Evolutionary conservation across 2,888 invertebrate species (phyloP).

Genomic region (Machimus rusticus): DNA sequence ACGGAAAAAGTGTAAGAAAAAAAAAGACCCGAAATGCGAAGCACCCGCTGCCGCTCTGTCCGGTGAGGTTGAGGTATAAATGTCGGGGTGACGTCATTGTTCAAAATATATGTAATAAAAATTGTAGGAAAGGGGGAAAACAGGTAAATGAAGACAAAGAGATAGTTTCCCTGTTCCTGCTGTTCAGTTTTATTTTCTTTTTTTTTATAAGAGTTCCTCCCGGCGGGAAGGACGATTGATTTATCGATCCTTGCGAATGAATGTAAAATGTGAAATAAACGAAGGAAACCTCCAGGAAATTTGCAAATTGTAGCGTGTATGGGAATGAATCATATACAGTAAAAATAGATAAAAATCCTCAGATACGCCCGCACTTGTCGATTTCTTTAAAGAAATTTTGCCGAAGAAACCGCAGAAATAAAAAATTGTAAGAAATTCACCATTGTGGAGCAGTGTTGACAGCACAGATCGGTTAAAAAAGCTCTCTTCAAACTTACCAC

Average conservation of each 20-base stretch:
- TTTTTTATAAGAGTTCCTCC: not conserved
- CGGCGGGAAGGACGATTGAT: not conserved
- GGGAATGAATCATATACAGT: not conserved
- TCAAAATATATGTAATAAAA: not conserved
- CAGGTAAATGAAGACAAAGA: not conserved
- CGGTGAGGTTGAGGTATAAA: not conserved
- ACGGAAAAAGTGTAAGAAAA: not conserved
- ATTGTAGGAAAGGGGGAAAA: not conserved
- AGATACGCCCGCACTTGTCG: not conserved
- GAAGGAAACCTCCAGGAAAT: not conserved
- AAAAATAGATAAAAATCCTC: not conserved
- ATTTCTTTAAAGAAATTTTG: not conserved
- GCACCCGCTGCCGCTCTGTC: not conserved
- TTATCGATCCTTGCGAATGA: slow-evolving; percentile 5
- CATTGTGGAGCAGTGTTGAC: not conserved
- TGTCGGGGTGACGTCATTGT: slow-evolving; percentile 7
- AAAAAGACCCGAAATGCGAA: not conserved
- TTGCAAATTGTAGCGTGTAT: not conserved
- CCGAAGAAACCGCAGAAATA: not conserved
- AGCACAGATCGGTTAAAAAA: not conserved
- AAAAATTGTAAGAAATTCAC: not conserved
- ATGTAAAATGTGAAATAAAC: not conserved
- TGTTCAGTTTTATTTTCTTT: not conserved
- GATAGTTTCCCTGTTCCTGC: not conserved
- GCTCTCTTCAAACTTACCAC: slow-evolving; percentile 14